Conservation (phyloP, 23 tunicate genomes). For the Styela plicata region DNA sequence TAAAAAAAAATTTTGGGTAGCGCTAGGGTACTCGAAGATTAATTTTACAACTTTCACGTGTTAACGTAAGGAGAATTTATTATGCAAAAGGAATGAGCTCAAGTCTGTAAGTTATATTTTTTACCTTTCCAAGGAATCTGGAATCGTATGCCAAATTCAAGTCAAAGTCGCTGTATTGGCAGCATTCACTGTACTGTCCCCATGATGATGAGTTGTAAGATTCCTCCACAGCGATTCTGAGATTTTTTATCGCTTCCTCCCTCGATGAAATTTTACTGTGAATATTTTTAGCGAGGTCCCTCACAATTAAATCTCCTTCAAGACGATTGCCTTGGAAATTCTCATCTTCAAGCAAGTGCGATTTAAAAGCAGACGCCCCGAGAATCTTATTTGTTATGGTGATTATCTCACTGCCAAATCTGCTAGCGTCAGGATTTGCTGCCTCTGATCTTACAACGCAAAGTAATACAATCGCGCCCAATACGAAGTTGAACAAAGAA, state of each 20-base stretch:
- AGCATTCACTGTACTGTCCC: constrained; percentile 37
- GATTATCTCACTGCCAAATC: constrained; percentile 6
- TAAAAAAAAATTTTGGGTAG: too few relatives aligned
- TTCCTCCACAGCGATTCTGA: constrained; percentile 18
- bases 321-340: constrained; percentile 20
- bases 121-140: constrained; percentile 28
- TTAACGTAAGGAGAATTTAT: too few relatives aligned
- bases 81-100: too few relatives aligned
- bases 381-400: constrained; percentile 42
- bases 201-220: constrained; percentile 3
- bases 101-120: too few relatives aligned
- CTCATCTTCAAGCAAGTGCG: constrained; percentile 21
- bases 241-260: constrained; percentile 31
- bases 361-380: constrained; percentile 44
- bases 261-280: constrained; percentile 35
- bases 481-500: too few relatives aligned
- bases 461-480: too few relatives aligned
- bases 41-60: too few relatives aligned
- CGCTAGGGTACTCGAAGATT: too few relatives aligned
- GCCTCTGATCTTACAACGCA: background rate
- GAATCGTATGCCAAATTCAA: constrained; percentile 27
- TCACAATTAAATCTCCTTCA: constrained; percentile 16
- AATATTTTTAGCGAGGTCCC: constrained; percentile 29
- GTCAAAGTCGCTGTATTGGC: constrained; percentile 12
- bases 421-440: background rate